Base-by-base conservation (phyloP, 2,797 vertebrate species). In the Lacerta bilineata region DNA sequence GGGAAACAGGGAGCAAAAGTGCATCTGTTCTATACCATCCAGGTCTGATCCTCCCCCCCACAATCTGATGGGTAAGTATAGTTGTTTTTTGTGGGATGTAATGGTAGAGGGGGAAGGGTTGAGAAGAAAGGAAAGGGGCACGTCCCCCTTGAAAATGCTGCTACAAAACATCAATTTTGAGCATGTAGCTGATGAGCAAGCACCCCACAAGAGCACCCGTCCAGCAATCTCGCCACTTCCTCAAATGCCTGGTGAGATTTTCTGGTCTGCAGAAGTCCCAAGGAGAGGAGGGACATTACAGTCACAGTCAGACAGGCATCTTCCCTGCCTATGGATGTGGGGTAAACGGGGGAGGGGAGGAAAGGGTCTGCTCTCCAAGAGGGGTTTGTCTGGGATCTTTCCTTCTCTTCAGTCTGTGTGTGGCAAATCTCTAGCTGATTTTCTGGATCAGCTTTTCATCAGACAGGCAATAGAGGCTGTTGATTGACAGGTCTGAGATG, bases 371-470 rank as follows among this genome's bases (percentile, higher is more conserved):
- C 94, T 96, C 96, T 97, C 96, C 93, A 6, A 94, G 89, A 95
- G 94, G 95, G 95, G 91, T 91, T 39, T 90, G 93, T 95, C 75
- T 95, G 96, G 94, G 93, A 93, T 95, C 93, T 90, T 88, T 95
- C 94, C 95, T 96, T 97, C 96, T 96, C 94, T 95, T 96, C 95
- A 95, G 95, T 96, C 95, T 92, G 92, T 91, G 94, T 93, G 78
- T 5, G 87, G 89, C 89, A 80, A 90, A 95, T 91, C 95, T 96
- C 97, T 98, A 99, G 92, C 98, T 99, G 98, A 99, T 99, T 97
- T 98, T 98, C 97, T 99, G 98, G 95, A 99, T 99, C 96, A 99
- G 98, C 96, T 99, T 99, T 96, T 99, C 99, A 29, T 99, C 99
- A 5, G 98, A 99, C 93, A 99, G 98, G 97, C 98, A 99, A 97